Percentiles rank a stretch among this genome's conserved stretches.
These are phyloP conservation scores for Hormaphis cornu DNA, from an alignment of 1,140 invertebrate species.

Conservation along the genomic window DNA sequence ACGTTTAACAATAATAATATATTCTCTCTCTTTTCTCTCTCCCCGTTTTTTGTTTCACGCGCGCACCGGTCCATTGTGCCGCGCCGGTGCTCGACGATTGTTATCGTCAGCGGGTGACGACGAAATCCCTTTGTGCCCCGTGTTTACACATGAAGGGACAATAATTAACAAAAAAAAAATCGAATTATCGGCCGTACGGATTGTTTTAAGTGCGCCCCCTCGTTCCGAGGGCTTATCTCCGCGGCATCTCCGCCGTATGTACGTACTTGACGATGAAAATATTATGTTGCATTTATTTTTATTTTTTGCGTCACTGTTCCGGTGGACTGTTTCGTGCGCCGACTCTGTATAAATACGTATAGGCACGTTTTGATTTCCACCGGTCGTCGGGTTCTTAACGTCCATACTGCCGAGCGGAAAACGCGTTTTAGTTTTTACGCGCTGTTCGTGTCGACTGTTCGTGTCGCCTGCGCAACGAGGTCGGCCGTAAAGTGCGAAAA, in stretches of 20 bases:
- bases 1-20: conserved; percentile 30
- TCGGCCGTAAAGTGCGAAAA: too few species aligned
- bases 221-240: conserved; percentile 13
- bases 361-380: too few species aligned
- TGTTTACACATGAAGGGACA: conserved; percentile 32
- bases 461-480: too few species aligned
- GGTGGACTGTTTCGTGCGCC: too few species aligned
- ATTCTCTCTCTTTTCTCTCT: not conserved
- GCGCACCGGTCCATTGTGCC: conserved; percentile 15
- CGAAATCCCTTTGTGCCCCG: conserved; percentile 15
- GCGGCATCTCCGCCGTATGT: conserved; percentile 4
- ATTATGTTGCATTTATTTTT: too few species aligned
- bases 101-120: conserved; percentile 29
- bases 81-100: conserved; percentile 24
- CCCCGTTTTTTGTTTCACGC: conserved; percentile 22
- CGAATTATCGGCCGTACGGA: conserved; percentile 29
- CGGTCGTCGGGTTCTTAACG: too few species aligned
- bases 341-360: too few species aligned
- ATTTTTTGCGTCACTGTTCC: too few species aligned
- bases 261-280: not conserved
- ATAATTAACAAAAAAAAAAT: conserved; percentile 32
- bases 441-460: too few species aligned
- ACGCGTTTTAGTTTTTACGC: too few species aligned
- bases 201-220: conserved; percentile 28
- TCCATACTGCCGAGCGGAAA: too few species aligned